Conservation (phyloP, 2,797 vertebrate genomes). For the Mormyrops boulengeri region DNA sequence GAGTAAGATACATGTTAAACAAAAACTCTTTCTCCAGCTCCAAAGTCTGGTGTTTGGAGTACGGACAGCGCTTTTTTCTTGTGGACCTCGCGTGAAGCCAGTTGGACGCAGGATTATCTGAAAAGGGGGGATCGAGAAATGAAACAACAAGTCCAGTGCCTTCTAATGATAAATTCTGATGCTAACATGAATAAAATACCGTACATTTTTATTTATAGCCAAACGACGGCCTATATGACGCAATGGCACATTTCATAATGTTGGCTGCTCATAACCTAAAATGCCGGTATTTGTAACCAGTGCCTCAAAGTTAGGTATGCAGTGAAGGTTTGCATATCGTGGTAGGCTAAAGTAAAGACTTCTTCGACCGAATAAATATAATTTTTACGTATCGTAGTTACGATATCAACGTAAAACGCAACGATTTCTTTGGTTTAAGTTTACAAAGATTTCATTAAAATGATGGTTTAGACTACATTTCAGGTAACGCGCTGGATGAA, state of each 20-base stretch:
- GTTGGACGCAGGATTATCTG: slow-evolving; percentile 91
- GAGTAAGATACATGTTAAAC: slow-evolving; percentile 98
- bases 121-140: slow-evolving; percentile 38
- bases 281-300: not conserved
- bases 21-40: slow-evolving; percentile 98
- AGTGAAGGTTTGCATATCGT: not conserved
- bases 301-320: not conserved
- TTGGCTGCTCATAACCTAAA: not conserved
- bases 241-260: not conserved
- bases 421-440: not conserved
- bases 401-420: not conserved
- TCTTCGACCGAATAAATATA: not conserved
- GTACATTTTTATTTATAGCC: not conserved
- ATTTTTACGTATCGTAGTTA: not conserved
- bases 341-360: not conserved
- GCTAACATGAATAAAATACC: not conserved
- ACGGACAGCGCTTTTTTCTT: slow-evolving; percentile 93
- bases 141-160: not conserved
- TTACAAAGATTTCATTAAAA: not conserved
- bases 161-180: not conserved
- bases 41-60: slow-evolving; percentile 91
- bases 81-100: slow-evolving; percentile 96
- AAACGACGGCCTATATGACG: not conserved
- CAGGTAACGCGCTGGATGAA: not conserved
- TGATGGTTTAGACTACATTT: not conserved